These are phyloP conservation scores for Drosophila jambulina DNA, from an alignment of 1,140 invertebrate species.

Conservation along the genomic window DNA sequence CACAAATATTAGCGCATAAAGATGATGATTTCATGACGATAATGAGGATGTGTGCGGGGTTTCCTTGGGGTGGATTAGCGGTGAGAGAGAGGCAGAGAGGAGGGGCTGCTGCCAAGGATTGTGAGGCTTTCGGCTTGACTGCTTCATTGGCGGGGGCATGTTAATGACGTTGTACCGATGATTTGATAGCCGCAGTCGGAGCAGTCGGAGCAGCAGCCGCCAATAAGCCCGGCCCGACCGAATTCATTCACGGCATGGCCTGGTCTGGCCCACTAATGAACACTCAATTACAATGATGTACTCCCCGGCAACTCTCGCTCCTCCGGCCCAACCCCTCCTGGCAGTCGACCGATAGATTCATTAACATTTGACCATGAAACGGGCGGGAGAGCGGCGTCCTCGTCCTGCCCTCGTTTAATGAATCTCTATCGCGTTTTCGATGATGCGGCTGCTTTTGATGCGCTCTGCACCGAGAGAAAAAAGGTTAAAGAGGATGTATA, in stretches of 20 bases:
- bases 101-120: background rate
- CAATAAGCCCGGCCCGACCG: constrained; percentile 62
- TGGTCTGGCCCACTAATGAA: constrained; percentile 68
- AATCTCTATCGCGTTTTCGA: constrained; percentile 70
- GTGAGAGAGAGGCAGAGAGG: background rate
- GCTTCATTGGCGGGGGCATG: constrained; percentile 58
- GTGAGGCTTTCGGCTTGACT: constrained; percentile 35
- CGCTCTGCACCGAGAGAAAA: constrained; percentile 7
- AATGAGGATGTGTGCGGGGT: constrained; percentile 61
- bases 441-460: constrained; percentile 65
- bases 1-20: constrained; percentile 82
- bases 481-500: background rate
- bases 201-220: constrained; percentile 52
- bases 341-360: constrained; percentile 54
- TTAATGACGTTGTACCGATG: constrained; percentile 72
- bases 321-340: constrained; percentile 13
- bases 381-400: background rate
- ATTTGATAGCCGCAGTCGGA: constrained; percentile 69
- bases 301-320: constrained; percentile 24
- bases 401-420: constrained; percentile 60
- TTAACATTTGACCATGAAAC: constrained; percentile 72
- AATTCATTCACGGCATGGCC: constrained; percentile 52
- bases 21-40: constrained; percentile 81
- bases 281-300: constrained; percentile 84
- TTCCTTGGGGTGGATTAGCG: constrained; percentile 25